Evolutionary conservation across 2,797 vertebrate genomes (phyloP).

Genomic region (Cygnus olor): DNA sequence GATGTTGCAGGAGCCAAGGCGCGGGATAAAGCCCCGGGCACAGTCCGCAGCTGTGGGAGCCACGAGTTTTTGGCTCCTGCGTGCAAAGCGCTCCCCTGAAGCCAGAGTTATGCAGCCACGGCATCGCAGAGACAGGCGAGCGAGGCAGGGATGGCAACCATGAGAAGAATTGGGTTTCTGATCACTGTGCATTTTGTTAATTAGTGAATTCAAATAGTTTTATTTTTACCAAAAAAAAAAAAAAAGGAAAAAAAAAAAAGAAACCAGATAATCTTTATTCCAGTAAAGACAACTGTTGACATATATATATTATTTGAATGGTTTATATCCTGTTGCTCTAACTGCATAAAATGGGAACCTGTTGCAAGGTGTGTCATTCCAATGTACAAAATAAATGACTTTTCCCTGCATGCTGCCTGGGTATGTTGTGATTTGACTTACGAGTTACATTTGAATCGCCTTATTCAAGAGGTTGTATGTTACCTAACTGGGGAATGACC

Average conservation of each 20-base stretch:
- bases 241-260: not conserved
- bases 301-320: slow-evolving; percentile 68
- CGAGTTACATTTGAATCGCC: slow-evolving; percentile 74
- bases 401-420: slow-evolving; percentile 86
- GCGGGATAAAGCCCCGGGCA: slow-evolving; percentile 18
- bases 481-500: slow-evolving; percentile 72
- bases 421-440: slow-evolving; percentile 81
- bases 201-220: slow-evolving; percentile 79
- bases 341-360: slow-evolving; percentile 75
- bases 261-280: slow-evolving; percentile 66
- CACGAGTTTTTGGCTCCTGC: slow-evolving; percentile 21
- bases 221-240: slow-evolving; percentile 75
- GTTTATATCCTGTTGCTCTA: slow-evolving; percentile 78
- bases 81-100: slow-evolving; percentile 51
- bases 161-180: slow-evolving; percentile 74
- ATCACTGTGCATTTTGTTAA: slow-evolving; percentile 86
- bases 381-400: slow-evolving; percentile 79
- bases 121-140: slow-evolving; percentile 45
- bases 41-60: slow-evolving; percentile 51
- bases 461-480: slow-evolving; percentile 77
- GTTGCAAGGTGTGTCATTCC: slow-evolving; percentile 78
- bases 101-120: slow-evolving; percentile 43
- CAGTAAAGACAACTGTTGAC: slow-evolving; percentile 76
- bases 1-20: not conserved
- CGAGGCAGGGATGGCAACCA: slow-evolving; percentile 45